Base-by-base conservation (phyloP, 2,797 vertebrate species). In the Valencia hispanica region DNA sequence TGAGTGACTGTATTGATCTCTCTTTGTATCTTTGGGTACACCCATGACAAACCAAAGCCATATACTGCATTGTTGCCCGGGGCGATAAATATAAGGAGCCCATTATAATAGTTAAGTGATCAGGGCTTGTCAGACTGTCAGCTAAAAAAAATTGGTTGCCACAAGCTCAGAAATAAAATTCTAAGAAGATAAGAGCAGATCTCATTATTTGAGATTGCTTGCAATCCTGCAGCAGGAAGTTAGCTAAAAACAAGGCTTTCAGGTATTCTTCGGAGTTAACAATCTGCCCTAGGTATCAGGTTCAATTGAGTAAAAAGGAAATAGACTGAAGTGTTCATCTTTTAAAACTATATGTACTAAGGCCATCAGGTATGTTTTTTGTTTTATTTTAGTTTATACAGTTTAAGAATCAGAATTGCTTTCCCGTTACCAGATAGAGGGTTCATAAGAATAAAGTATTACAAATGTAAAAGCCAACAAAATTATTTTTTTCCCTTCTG, bases 1-100 rank as follows among this genome's bases (percentile, higher is more conserved):
- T 86, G 86, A 92, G 81, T 83, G 86, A 92, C 86, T 83, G 75
- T 81, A 92, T 90, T 88, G 90, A 93, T 93, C 88, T 77, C 51
- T 79, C 75, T 73, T 73, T 75, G 75, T 79, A 79, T 92, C 87
- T 90, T 86, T 78, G 83, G 87, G 84, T 79, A 74, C 81, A 88
- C 75, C 20, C 87, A 77, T 84, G 86, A 90, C 86, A 88, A 90
- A 88, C 88, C 73, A 84, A 86, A 87, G 85, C 87, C 86, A 89
- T 91, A 91, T 89, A 83, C 76, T 66, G 77, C 84, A 75, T 80
- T 41, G 80, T 79, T 86, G 88, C 90, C 82, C 79, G 22, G 74
- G 87, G 91, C 87, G 4, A 90, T 85, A 81, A 88, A 84, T 84
- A 84, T 86, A 79, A 80, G 78, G 80, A 86, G 84, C 85, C 85